Conservation (phyloP, 1,140 invertebrate genomes). For the Ostrea denselamellosa region DNA sequence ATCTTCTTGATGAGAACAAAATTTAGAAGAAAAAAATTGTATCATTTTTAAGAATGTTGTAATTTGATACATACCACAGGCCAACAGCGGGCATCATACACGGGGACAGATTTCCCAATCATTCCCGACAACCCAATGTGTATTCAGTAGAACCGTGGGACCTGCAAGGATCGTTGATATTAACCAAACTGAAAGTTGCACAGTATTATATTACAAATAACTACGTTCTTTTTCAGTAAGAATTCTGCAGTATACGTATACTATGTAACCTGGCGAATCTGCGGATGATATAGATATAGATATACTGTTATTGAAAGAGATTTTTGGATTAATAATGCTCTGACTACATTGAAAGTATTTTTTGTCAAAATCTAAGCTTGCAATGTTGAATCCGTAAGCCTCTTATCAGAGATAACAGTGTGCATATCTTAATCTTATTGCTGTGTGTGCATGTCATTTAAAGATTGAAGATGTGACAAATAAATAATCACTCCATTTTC, state of each 20-base stretch:
- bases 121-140: background rate
- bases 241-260: background rate
- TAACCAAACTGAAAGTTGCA: background rate
- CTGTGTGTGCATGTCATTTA: background rate
- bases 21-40: no score
- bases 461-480: background rate
- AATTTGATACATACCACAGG: background rate
- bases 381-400: background rate
- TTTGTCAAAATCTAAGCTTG: slow-evolving; percentile 11
- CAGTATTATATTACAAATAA: background rate
- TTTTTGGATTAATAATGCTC: background rate
- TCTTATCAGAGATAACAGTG: slow-evolving; percentile 3
- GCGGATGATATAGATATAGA: background rate
- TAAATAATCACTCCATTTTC: background rate
- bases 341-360: background rate
- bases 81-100: slow-evolving; percentile 4
- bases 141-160: background rate
- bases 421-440: background rate
- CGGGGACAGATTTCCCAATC: background rate
- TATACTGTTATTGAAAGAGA: background rate
- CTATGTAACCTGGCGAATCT: background rate
- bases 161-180: background rate
- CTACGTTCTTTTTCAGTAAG: background rate
- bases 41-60: background rate
- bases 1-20: no score